Evolutionary conservation across 2,888 invertebrate species (phyloP), one percentile per base, ranked within the genome.

Genomic region (Ormyrus labotus): DNA sequence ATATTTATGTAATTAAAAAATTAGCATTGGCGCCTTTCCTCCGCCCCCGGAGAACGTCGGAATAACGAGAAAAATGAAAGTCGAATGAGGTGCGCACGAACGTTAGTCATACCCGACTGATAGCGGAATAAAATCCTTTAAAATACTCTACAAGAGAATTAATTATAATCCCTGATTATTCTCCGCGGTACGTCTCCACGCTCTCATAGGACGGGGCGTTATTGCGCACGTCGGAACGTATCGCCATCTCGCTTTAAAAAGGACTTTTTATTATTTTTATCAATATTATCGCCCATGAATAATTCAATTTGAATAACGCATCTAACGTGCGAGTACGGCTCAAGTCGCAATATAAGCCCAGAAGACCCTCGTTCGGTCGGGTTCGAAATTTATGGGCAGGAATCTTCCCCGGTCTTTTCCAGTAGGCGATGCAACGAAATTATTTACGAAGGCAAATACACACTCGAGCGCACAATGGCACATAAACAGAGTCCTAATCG

Each of bases 401-500:
- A 19, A 19, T 19, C 19, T 19, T 19, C 19, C 19, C 19, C 19
- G 19, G 13, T 13, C 2, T 2, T 19, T 19, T 19, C 19, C 19
- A 19, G 19, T 19, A 19, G 19, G 19, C 19, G 19, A 19, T 19
- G 19, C 19, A 19, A 19, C 19, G 19, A 19, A 19, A 19, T 19
- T 19, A 19, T 19, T 19, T 19, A 19, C 19, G 1, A 19, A 19
- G 53, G 58, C 9, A 63, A 45, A 48, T n/a, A 64, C 51, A 48
- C 67, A 76, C 75, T 67, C 67, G 61, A 61, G 55, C 13, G 58
- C 68, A 70, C 70, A 75, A 73, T 70, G 51, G 53, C 67, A 69
- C 79, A 79, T 76, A 76, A 71, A 76, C 75, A 68, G 67, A 61
- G 65, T 64, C 65, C 76, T 77, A 77, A 80, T 80, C 80, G 76